Conservation (phyloP, 2,888 invertebrate genomes). For the Notocelia uddmanniana region DNA sequence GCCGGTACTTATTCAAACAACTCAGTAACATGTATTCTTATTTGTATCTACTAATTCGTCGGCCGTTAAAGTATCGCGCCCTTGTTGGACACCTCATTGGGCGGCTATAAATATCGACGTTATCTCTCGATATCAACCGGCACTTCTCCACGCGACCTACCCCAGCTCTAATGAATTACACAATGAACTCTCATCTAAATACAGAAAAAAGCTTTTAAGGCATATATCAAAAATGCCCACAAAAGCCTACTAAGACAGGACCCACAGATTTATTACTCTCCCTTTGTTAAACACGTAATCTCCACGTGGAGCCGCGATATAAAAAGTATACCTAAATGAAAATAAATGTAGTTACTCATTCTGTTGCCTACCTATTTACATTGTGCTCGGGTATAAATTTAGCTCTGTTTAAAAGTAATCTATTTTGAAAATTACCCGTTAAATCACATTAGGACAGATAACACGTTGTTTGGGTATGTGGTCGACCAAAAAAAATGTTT, state of each 20-base stretch:
- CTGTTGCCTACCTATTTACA: conserved; percentile 82
- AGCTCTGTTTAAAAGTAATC: conserved; percentile 79
- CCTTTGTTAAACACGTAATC: conserved; percentile 86
- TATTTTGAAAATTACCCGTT: conserved; percentile 84
- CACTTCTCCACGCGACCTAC: conserved; percentile 74
- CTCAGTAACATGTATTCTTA: conserved; percentile 59
- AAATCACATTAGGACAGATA: conserved; percentile 85
- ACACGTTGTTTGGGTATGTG: conserved; percentile 79
- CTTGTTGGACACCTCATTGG: conserved; percentile 80
- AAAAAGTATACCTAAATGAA: conserved; percentile 82
- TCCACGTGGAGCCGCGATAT: conserved; percentile 83
- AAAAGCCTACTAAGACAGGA: conserved; percentile 86
- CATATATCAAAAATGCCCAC: conserved; percentile 86
- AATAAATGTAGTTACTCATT: conserved; percentile 86
- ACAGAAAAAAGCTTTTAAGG: conserved; percentile 87
- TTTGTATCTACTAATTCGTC: conserved; percentile 78
- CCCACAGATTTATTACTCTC: conserved; percentile 81
- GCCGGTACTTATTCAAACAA: conserved; percentile 19
- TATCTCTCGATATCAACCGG: conserved; percentile 83
- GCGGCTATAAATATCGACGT: conserved; percentile 77
- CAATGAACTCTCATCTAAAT: conserved; percentile 86
- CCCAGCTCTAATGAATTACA: conserved; percentile 85
- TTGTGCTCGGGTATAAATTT: conserved; percentile 78
- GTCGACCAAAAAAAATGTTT: conserved; percentile 77
- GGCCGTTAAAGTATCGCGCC: conserved; percentile 74